These are phyloP conservation scores for Thereuonema tuberculata DNA, from an alignment of 1,140 invertebrate species.

Conservation along the genomic window DNA sequence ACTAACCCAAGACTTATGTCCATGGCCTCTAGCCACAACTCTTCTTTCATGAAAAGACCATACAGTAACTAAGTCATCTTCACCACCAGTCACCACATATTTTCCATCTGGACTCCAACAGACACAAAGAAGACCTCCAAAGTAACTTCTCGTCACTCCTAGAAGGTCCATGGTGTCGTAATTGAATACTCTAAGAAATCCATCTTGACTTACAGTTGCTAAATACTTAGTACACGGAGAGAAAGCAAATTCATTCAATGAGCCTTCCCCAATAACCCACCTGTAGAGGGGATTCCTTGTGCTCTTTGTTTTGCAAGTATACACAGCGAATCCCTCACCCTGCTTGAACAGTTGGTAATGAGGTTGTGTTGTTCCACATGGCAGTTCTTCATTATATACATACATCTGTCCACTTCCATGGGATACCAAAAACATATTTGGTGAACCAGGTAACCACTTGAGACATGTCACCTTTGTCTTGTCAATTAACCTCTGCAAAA, in stretches of 20 bases:
- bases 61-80: slow-evolving; percentile 97
- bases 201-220: slow-evolving; percentile 89
- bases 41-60: slow-evolving; percentile 86
- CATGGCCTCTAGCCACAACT: slow-evolving; percentile 89
- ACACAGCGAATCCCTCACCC: slow-evolving; percentile 84
- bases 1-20: slow-evolving; percentile 86
- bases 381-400: slow-evolving; percentile 90
- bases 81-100: slow-evolving; percentile 91
- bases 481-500: slow-evolving; percentile 81
- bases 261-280: slow-evolving; percentile 68
- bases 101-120: slow-evolving; percentile 96
- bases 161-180: slow-evolving; percentile 94
- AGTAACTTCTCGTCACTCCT: slow-evolving; percentile 83
- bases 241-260: slow-evolving; percentile 94
- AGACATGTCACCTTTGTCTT: slow-evolving; percentile 98
- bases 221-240: slow-evolving; percentile 85
- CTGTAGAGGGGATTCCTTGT: slow-evolving; percentile 84
- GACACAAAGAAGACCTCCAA: slow-evolving; percentile 85
- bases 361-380: slow-evolving; percentile 63
- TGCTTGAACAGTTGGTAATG: slow-evolving; percentile 90
- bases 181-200: slow-evolving; percentile 89
- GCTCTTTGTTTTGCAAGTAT: slow-evolving; percentile 91
- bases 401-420: slow-evolving; percentile 95
- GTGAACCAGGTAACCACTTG: slow-evolving; percentile 88
- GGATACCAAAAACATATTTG: slow-evolving; percentile 82